Evolutionary conservation across 2,113 vertebrate species (phyloP).

Genomic region (Takifugu bimaculatus): DNA sequence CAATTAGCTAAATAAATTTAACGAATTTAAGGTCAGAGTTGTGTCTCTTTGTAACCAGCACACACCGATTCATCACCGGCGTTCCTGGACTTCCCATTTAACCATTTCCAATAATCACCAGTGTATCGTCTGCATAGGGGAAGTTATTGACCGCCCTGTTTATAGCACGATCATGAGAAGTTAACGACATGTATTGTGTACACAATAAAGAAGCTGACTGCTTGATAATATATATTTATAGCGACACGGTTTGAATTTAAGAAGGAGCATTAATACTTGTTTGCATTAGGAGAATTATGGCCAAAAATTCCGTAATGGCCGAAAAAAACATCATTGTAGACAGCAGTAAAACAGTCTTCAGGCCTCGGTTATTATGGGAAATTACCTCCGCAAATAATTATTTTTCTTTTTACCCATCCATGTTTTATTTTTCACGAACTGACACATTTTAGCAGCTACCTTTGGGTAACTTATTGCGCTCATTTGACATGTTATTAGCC

Average conservation of each 20-base stretch:
- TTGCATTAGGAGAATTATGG: too few relatives aligned
- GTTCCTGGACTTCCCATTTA: too few relatives aligned
- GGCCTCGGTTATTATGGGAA: too few relatives aligned
- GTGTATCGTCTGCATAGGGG: background rate
- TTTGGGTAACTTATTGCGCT: conserved; percentile 11
- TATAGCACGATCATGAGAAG: background rate
- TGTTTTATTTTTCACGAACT: background rate
- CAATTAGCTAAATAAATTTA: background rate
- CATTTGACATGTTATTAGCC: conserved; percentile 33
- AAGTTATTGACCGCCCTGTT: background rate
- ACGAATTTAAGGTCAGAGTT: background rate
- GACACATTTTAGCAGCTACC: conserved; percentile 14
- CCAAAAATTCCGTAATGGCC: too few relatives aligned
- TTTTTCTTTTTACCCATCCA: background rate
- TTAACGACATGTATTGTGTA: background rate
- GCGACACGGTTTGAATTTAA: too few relatives aligned
- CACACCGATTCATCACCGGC: background rate
- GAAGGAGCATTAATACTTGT: too few relatives aligned
- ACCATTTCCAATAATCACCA: too few relatives aligned
- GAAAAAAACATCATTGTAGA: too few relatives aligned
- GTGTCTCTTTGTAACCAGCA: background rate
- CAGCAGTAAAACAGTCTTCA: too few relatives aligned
- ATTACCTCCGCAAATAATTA: too few relatives aligned
- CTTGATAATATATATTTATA: too few relatives aligned
- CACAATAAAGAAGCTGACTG: too few relatives aligned